Evolutionary conservation across 2,113 vertebrate genomes (phyloP), one percentile per base, ranked within the genome.

Genomic region (Pygoscelis antarcticus): DNA sequence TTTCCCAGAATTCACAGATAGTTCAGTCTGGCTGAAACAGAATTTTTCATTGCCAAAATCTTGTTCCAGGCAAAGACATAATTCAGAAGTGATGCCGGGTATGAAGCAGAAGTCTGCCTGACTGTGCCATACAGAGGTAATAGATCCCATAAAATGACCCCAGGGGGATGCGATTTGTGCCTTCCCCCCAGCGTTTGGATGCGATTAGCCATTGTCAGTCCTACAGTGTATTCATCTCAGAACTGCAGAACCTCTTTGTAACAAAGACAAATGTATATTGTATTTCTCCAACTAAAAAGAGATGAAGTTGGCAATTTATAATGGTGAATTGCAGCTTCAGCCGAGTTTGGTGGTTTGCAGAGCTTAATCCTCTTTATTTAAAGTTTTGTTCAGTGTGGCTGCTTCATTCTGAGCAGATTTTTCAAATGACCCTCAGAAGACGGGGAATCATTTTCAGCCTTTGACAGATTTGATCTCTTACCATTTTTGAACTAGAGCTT

Each of bases 91-190:
- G 0, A 70, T 85, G 64, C 18, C 42, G 60, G 82, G 84, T 96
- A 87, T 61, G 95, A 90, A 93, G 87, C 83, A 97, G 87, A 87
- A 92, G 4, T 13, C 90, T 95, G 77, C 91, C 85, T 95, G 93
- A 83, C 91, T 54, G 49, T 96, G 83, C 93, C 87, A 81, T 87
- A 61, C 83, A 93, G 96, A 97, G 83, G 85, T 80, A 96, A 96
- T 29, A 81, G 58, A 92, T 49, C 65, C 78, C 14, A 8, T n/a
- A 27, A 92, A 94, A 93, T 81, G 77, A 95, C 61, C 79, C n/a
- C 23, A 54, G 34, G 54, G 88, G 57, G 65, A 61, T 57, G 15
- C 2, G 16, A 44, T 47, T 70, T 17, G 11, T 93, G 89, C 94
- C 80, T 94, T 78, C 36, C 46, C 72, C 72, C 54, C 85, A 79